Conservation (phyloP, 2,888 invertebrate genomes). For the Lasioglossum morio region DNA sequence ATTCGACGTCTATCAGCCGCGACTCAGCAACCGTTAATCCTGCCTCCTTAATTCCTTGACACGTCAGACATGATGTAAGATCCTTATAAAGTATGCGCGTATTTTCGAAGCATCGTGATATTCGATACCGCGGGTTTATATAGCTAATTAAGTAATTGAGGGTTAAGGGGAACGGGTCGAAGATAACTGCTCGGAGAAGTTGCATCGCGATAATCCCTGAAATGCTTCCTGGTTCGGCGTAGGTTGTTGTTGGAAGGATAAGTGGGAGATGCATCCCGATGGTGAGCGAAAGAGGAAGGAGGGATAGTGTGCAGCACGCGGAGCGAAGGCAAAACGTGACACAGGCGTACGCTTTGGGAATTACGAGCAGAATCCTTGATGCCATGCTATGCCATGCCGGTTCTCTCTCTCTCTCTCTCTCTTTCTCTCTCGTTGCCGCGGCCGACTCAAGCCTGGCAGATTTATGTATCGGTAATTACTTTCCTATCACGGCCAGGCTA, state of each 20-base stretch:
- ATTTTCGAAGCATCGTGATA: constrained; percentile 11
- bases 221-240: constrained; percentile 62
- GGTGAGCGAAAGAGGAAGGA: not conserved
- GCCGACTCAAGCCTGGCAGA: constrained; percentile 39
- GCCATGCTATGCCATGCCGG: constrained; percentile 12
- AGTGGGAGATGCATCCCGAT: constrained; percentile 3
- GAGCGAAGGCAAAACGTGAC: constrained; percentile 53
- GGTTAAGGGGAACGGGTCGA: constrained; percentile 55
- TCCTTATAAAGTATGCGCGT: constrained; percentile 42
- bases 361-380: constrained; percentile 54
- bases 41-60: constrained; percentile 21
- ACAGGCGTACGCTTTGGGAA: constrained; percentile 47
- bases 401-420: too few relatives aligned
- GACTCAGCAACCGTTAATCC: constrained; percentile 42
- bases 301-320: constrained; percentile 7
- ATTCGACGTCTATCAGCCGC: not conserved
- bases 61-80: constrained; percentile 26
- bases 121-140: constrained; percentile 44
- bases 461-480: constrained; percentile 70
- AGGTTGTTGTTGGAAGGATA: constrained; percentile 9
- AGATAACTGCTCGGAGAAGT: constrained; percentile 54
- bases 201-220: constrained; percentile 58
- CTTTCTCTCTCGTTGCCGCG: not conserved
- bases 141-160: constrained; percentile 69
- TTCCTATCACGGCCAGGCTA: constrained; percentile 52